Conservation (phyloP, 2,888 invertebrate genomes). For the Diaprepes abbreviatus region DNA sequence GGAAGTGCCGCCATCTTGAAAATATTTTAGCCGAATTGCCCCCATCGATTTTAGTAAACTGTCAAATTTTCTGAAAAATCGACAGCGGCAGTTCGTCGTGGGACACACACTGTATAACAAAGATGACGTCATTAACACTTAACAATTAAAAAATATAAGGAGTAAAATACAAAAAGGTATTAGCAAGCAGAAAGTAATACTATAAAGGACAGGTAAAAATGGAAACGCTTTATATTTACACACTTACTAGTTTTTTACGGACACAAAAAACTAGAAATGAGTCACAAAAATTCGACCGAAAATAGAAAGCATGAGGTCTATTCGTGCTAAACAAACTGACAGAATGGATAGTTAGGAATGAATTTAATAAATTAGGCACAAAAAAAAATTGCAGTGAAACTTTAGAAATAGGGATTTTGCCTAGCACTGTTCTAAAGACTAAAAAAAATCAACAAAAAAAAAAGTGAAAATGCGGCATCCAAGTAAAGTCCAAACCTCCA, state of each 20-base stretch:
- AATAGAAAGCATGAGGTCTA: no score
- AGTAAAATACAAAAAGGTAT: background rate
- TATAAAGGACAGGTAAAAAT: background rate
- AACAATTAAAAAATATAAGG: no score
- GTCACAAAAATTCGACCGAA: no score
- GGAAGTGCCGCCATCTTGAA: no score
- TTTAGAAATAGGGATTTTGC: background rate
- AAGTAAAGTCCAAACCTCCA: slow-evolving; percentile 42
- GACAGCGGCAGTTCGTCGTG: no score
- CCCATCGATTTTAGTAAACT: no score
- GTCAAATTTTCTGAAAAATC: no score
- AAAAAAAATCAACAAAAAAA: slow-evolving; percentile 1
- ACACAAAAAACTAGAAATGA: background rate
- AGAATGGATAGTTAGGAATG: background rate
- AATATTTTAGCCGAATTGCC: no score
- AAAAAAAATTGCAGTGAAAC: background rate
- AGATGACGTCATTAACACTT: no score
- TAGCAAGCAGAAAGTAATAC: background rate
- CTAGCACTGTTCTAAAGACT: background rate
- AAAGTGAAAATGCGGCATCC: background rate
- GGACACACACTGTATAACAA: no score
- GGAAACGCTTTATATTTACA: background rate
- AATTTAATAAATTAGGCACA: background rate
- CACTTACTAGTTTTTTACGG: background rate
- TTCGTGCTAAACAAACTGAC: no score